These are phyloP conservation scores for Panthera leo DNA, from an alignment of 2,113 vertebrate genomes.

Conservation along the genomic window DNA sequence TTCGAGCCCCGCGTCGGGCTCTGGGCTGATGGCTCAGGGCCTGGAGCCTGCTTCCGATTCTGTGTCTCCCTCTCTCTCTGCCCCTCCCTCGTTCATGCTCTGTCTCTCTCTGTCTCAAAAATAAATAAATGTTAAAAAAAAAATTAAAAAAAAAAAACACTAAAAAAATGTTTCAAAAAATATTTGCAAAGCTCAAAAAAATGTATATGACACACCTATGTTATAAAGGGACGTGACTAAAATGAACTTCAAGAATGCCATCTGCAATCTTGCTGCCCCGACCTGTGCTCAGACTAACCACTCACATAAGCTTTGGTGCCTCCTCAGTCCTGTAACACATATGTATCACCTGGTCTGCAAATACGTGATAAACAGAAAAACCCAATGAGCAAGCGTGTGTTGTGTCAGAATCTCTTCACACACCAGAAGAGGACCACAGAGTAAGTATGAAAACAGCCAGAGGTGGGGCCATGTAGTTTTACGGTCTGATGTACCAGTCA, in stretches of 20 bases:
- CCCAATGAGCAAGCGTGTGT: not conserved
- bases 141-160: no score
- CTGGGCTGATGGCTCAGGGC: no score
- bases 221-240: not conserved
- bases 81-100: no score
- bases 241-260: not conserved
- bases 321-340: not conserved
- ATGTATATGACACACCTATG: not conserved
- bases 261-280: no score
- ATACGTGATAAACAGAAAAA: rapidly evolving
- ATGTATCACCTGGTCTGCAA: not conserved
- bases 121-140: no score
- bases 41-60: no score
- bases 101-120: no score
- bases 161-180: not conserved
- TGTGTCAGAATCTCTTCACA: not conserved
- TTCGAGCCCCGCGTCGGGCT: no score
- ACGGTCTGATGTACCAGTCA: not conserved
- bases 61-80: no score
- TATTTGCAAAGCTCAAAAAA: not conserved
- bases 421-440: rapidly evolving
- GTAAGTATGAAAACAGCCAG: not conserved
- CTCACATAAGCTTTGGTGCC: rapidly evolving
- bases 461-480: not conserved
- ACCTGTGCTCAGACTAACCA: not conserved